phyloP scores from a whole-genome alignment of 2,113 vertebrate species.

The Gambusia affinis region DNA sequence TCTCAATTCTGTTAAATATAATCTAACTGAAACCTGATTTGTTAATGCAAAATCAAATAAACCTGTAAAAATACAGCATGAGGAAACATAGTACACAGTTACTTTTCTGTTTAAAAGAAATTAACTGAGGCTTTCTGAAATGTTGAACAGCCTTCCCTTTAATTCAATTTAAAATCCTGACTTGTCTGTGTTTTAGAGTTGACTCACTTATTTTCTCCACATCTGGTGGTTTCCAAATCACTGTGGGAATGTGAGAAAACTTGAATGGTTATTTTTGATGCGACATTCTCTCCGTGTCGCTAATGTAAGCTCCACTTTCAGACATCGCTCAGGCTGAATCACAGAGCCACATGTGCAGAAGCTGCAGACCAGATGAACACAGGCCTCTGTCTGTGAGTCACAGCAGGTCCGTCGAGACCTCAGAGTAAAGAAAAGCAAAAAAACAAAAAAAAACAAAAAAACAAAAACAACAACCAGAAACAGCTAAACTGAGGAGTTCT shows the following conservation, averaged over 20 bases:
- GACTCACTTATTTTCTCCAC: too few species aligned
- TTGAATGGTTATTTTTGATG: neutral
- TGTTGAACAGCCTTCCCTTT: neutral
- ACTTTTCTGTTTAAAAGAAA: neutral
- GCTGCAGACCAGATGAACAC: conserved; percentile 22
- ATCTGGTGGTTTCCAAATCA: neutral
- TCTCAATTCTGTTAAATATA: too few species aligned
- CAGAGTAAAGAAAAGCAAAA: conserved; percentile 15
- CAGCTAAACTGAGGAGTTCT: conserved; percentile 40
- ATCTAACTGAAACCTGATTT: too few species aligned
- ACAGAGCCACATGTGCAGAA: conserved; percentile 51
- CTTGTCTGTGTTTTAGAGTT: neutral
- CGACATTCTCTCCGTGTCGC: conserved; percentile 6
- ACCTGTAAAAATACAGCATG: too few species aligned
- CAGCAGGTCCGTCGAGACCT: conserved; percentile 28
- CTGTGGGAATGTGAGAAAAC: neutral
- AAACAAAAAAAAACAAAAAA: conserved; percentile 23
- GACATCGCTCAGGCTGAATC: conserved; percentile 42
- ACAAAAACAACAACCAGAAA: conserved; percentile 23
- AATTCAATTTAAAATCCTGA: neutral
- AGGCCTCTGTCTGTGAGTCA: conserved; percentile 49
- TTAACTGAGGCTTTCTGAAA: neutral
- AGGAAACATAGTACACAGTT: too few species aligned
- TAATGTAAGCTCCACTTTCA: conserved; percentile 13
- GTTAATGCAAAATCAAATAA: too few species aligned